A percentile compares a stretch with the other conserved stretches of the same genome.
Evolutionary conservation across 2,113 vertebrate species (phyloP).

Genomic region (Cyprinus carpio): DNA sequence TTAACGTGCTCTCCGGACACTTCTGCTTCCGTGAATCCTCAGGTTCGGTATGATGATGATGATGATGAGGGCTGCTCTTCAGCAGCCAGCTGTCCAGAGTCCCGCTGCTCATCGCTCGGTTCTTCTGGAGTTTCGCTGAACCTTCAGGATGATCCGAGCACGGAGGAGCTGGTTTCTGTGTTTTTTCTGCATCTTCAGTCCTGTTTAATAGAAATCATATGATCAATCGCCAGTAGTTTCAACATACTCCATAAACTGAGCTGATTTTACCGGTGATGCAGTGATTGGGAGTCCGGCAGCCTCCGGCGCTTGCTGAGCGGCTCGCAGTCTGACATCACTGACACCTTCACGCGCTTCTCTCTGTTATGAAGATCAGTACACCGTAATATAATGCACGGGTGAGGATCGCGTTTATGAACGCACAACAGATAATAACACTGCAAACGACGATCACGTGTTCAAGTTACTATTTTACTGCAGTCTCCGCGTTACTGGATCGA

Average conservation of each 20-base stretch:
- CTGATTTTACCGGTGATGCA: too few species aligned
- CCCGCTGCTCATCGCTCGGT: too few species aligned
- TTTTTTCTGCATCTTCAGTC: not conserved
- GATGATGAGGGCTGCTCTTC: not conserved
- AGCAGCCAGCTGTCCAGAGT: constrained; percentile 2
- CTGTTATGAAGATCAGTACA: not conserved
- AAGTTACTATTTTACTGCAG: not conserved
- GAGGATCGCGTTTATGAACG: not conserved
- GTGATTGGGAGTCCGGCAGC: too few species aligned
- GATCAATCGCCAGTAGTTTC: too few species aligned
- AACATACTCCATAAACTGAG: too few species aligned
- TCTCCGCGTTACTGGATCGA: too few species aligned
- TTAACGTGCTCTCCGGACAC: not conserved
- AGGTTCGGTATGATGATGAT: too few species aligned
- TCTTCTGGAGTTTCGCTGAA: not conserved
- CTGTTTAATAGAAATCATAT: not conserved
- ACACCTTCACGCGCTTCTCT: too few species aligned
- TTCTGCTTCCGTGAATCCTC: too few species aligned
- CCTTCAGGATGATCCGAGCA: too few species aligned
- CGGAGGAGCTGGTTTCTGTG: not conserved
- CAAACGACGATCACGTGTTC: not conserved
- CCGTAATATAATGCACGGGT: not conserved
- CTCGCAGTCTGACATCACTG: not conserved
- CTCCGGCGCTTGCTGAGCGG: constrained; percentile 28
- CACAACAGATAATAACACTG: not conserved